Percentiles rank a stretch among this genome's conserved stretches.
Conservation (phyloP, 2,888 invertebrate genomes). For the Phaedon cochleariae region DNA sequence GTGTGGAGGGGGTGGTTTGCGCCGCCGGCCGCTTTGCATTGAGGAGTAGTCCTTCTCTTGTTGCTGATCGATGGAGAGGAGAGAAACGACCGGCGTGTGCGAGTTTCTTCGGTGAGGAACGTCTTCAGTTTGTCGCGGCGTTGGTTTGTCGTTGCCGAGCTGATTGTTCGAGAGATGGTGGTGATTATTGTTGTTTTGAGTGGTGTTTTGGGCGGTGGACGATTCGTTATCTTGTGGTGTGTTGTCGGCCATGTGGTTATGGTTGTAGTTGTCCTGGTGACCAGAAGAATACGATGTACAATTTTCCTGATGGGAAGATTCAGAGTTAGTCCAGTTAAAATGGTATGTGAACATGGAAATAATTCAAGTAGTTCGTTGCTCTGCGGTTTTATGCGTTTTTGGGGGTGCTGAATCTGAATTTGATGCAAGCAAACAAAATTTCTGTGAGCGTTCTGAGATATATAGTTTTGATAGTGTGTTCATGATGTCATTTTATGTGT, state of each 20-base stretch:
- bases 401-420: too few relatives aligned
- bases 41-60: conserved; percentile 59
- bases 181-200: conserved; percentile 22
- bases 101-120: conserved; percentile 46
- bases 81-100: conserved; percentile 59
- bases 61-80: conserved; percentile 57
- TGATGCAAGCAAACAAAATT: too few relatives aligned
- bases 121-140: not conserved
- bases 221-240: conserved; percentile 55
- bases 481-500: too few relatives aligned
- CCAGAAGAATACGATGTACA: conserved; percentile 24
- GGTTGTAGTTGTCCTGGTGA: conserved; percentile 34
- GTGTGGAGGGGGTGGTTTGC: not conserved
- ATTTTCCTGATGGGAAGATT: too few relatives aligned
- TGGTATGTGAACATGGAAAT: too few relatives aligned
- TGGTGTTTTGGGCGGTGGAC: conserved; percentile 13
- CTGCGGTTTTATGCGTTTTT: too few relatives aligned
- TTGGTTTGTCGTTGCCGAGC: conserved; percentile 4
- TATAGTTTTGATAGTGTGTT: too few relatives aligned
- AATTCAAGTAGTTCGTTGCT: too few relatives aligned
- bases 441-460: too few relatives aligned
- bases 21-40: conserved; percentile 24
- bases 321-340: too few relatives aligned
- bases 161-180: conserved; percentile 20
- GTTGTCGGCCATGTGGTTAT: conserved; percentile 27